Base-by-base conservation (phyloP, 2,888 invertebrate species). In the Papilio demoleus region DNA sequence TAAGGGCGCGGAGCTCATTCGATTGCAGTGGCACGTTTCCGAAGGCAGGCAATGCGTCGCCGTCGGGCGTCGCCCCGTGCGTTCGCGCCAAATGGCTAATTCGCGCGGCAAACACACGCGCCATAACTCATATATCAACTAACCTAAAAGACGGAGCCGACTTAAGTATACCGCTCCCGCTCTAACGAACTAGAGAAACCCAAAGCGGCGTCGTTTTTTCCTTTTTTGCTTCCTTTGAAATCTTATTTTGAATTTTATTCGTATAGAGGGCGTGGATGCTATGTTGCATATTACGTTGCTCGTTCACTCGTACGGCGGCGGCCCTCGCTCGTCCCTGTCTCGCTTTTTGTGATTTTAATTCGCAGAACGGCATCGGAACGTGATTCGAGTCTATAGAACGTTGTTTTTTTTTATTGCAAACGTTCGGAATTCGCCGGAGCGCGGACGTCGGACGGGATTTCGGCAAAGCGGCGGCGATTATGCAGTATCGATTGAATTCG, bases 201-300 rank as follows among this genome's bases (percentile, higher is more conserved):
- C 81, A 81, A 84, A 79, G 83, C 84, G 79, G 76, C 79, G 90
- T 89, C 89, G 87, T 89, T 91, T 90, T n/a, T 89, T 89, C 88
- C 86, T 90, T 92, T 90, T 92, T 90, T 90, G 85, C 86, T 85
- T 88, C 87, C 86, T 89, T 90, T 87, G 88, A 90, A 92, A 90
- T 91, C 90, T 92, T 92, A 91, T 92, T 92, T 91, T 88, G 88
- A 90, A 90, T 88, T 91, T 90, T 90, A 90, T 90, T 90, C 88
- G 85, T 83, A 84, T 86, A 88, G 92, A 56, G 93, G 93, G 93
- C 93, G 93, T 89, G 91, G 88, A 92, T 89, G 91, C 89, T 86
- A 85, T 91, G 93, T 93, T 93, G 94, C 93, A 94, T 92, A 92
- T 88, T 90, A 85, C 90, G 88, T 88, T 88, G 89, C 93, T 83